Evolutionary conservation across 2,797 vertebrate species (phyloP).

Genomic region (Platyrinchus mystaceus): DNA sequence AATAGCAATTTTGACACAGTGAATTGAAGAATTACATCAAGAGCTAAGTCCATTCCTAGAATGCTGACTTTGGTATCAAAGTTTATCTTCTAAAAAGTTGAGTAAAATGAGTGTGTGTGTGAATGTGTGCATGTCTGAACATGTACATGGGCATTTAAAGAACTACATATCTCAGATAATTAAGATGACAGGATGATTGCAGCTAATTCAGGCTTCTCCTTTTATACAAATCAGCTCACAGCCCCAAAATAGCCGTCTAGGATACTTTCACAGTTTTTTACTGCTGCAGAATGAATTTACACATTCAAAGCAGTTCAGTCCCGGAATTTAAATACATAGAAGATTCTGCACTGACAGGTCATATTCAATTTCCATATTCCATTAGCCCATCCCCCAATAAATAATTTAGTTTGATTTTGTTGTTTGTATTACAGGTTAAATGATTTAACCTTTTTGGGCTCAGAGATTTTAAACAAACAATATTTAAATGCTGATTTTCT

Average conservation of each 20-base stretch:
- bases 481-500: background rate
- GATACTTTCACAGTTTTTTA: background rate
- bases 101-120: background rate
- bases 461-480: background rate
- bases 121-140: background rate
- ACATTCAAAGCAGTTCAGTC: background rate
- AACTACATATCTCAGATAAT: background rate
- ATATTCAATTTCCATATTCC: background rate
- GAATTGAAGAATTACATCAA: background rate
- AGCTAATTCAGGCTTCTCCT: background rate
- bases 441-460: background rate
- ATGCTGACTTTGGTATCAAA: background rate
- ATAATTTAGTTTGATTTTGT: background rate
- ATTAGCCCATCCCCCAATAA: background rate
- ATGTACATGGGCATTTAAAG: background rate
- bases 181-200: background rate
- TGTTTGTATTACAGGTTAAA: background rate
- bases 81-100: background rate
- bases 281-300: background rate
- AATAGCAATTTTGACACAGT: background rate
- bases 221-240: background rate
- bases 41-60: background rate
- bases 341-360: background rate
- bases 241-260: background rate
- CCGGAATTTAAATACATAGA: background rate